Conservation (phyloP, 92 coral and sea anemone species). For the Actinernus sp. region DNA sequence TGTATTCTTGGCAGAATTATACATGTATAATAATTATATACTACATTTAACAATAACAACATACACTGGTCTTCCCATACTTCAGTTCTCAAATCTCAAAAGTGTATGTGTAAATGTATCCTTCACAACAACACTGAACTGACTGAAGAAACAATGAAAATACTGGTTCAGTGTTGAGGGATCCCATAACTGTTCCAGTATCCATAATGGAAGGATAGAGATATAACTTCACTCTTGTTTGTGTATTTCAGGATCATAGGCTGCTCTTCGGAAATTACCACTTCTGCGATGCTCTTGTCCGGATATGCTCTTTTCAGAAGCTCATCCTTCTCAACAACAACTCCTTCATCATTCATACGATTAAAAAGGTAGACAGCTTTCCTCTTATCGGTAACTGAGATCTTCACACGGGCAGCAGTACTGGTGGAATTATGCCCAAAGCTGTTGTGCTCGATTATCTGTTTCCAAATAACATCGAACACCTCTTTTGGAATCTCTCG, state of each 20-base stretch:
- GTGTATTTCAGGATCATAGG: constrained; percentile 29
- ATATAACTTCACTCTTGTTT: constrained; percentile 20
- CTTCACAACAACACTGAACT: too few species aligned
- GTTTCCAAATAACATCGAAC: constrained; percentile 4
- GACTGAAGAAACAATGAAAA: too few species aligned
- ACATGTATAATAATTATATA: too few species aligned
- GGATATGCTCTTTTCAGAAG: constrained; percentile 3
- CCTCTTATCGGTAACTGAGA: constrained; percentile 2
- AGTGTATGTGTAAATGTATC: too few species aligned
- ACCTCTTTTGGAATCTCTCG: constrained; percentile 15
- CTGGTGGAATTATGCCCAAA: constrained; percentile 8
- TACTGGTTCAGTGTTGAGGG: constrained; percentile 8
- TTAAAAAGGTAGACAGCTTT: constrained; percentile 16
- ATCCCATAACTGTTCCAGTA: constrained; percentile 27
- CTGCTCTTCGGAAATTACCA: constrained; percentile 17
- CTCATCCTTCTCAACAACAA: neutral
- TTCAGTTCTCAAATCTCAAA: too few species aligned
- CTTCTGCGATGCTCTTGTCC: constrained; percentile 9
- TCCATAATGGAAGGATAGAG: constrained; percentile 21
- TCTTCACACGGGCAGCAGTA: neutral
- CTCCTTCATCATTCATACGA: constrained; percentile 4
- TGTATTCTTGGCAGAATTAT: too few species aligned
- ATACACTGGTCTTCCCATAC: too few species aligned
- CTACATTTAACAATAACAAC: too few species aligned
- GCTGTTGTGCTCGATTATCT: constrained; percentile 6